These are phyloP conservation scores for Galeruca laticollis DNA, from an alignment of 2,888 invertebrate genomes.

Conservation along the genomic window DNA sequence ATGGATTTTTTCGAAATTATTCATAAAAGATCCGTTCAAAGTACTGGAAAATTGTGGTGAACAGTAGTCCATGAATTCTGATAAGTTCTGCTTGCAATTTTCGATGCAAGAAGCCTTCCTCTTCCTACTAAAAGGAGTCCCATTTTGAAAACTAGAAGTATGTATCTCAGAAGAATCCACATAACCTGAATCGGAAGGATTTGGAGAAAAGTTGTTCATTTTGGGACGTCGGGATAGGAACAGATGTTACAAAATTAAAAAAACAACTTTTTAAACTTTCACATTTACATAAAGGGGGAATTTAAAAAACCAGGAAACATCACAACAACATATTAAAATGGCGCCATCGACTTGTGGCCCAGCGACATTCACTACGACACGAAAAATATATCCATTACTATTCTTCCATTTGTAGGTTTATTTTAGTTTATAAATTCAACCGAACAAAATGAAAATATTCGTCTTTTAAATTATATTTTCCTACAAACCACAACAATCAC, in stretches of 20 bases:
- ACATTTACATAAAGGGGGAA: neutral
- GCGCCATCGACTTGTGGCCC: conserved; percentile 27
- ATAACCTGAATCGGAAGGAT: conserved; percentile 41
- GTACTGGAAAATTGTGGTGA: conserved; percentile 59
- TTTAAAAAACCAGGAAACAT: conserved; percentile 20
- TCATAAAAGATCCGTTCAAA: conserved; percentile 59
- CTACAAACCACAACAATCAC: conserved; percentile 6
- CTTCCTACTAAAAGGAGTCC: conserved; percentile 51
- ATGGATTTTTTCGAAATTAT: conserved; percentile 56
- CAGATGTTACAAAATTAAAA: neutral
- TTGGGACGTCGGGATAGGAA: conserved; percentile 5
- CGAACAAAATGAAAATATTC: neutral
- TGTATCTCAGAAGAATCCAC: conserved; percentile 45
- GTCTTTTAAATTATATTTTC: neutral
- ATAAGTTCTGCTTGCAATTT: conserved; percentile 43
- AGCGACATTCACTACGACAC: conserved; percentile 4
- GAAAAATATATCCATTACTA: conserved; percentile 1
- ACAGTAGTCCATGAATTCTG: conserved; percentile 50
- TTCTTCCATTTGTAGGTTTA: neutral
- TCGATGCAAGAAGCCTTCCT: conserved; percentile 52
- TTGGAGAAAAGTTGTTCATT: conserved; percentile 39
- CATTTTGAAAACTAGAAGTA: conserved; percentile 48
- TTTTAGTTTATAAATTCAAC: neutral
- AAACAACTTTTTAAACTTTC: neutral
- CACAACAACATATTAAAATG: conserved; percentile 34